Percentiles rank a stretch among this genome's conserved stretches.
phyloP scores from a whole-genome alignment of 2,113 vertebrate species.

The Vombatus ursinus region DNA sequence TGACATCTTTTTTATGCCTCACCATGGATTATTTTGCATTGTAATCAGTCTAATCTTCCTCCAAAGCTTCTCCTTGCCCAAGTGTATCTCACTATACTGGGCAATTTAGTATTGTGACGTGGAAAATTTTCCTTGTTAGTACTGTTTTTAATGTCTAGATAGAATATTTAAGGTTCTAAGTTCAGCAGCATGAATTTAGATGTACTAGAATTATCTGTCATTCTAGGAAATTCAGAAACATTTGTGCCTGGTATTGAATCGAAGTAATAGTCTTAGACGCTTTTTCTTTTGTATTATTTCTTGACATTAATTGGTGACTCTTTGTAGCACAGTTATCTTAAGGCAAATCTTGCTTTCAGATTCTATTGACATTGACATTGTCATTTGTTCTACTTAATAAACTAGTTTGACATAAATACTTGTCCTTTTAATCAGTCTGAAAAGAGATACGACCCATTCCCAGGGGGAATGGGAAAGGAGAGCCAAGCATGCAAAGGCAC shows the following conservation, averaged over 20 bases:
- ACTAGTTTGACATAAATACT: neutral
- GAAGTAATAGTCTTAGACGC: neutral
- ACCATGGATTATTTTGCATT: neutral
- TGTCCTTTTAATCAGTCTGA: neutral
- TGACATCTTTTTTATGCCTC: neutral
- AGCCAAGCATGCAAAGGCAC: neutral
- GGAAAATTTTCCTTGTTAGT: slow-evolving; percentile 33
- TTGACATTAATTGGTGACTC: neutral
- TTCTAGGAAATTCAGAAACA: neutral
- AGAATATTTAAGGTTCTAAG: slow-evolving; percentile 32
- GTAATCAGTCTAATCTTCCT: neutral
- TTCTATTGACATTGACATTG: neutral
- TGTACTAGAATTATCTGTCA: slow-evolving; percentile 18
- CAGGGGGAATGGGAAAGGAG: neutral
- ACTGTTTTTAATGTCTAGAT: slow-evolving; percentile 17
- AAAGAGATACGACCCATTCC: neutral
- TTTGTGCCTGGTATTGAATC: neutral
- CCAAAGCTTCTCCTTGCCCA: neutral
- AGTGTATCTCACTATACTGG: neutral
- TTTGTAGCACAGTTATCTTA: neutral
- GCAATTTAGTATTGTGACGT: neutral
- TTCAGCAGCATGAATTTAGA: slow-evolving; percentile 9
- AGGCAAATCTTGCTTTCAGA: neutral
- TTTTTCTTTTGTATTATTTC: neutral
- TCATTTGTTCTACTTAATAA: neutral